Conservation (phyloP, 2,888 invertebrate species). For the Acholoe squamosa region DNA sequence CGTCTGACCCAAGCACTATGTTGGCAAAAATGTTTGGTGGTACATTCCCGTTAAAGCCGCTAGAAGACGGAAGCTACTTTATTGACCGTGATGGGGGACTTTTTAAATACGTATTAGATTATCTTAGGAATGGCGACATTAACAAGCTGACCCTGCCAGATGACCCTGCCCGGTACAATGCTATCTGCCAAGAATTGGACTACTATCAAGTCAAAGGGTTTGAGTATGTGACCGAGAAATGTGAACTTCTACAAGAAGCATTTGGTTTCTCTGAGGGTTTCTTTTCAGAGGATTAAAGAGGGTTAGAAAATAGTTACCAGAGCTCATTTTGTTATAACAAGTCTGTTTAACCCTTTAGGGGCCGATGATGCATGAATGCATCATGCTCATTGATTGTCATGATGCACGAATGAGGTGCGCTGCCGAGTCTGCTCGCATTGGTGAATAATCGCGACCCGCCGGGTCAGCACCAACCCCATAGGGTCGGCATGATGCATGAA, state of each 20-base stretch:
- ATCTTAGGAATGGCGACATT: constrained; percentile 75
- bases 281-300: neutral
- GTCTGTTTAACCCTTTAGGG: too few relatives aligned
- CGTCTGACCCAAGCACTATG: constrained; percentile 70
- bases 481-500: neutral
- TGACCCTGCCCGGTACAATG: neutral
- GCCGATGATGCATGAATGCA: too few relatives aligned
- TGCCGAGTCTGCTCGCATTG: neutral
- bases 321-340: too few relatives aligned
- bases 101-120: constrained; percentile 77
- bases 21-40: constrained; percentile 74
- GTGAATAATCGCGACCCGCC: neutral
- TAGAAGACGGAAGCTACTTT: constrained; percentile 70
- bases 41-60: neutral
- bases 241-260: neutral
- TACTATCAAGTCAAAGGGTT: neutral
- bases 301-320: too few relatives aligned
- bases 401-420: too few relatives aligned
- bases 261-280: neutral
- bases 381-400: too few relatives aligned
- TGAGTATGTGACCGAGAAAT: too few relatives aligned
- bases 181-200: neutral
- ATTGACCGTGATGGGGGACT: constrained; percentile 72
- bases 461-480: neutral
- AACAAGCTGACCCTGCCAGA: neutral